Evolutionary conservation across 2,888 invertebrate species (phyloP).

Genomic region (Xestia sexstrigata): DNA sequence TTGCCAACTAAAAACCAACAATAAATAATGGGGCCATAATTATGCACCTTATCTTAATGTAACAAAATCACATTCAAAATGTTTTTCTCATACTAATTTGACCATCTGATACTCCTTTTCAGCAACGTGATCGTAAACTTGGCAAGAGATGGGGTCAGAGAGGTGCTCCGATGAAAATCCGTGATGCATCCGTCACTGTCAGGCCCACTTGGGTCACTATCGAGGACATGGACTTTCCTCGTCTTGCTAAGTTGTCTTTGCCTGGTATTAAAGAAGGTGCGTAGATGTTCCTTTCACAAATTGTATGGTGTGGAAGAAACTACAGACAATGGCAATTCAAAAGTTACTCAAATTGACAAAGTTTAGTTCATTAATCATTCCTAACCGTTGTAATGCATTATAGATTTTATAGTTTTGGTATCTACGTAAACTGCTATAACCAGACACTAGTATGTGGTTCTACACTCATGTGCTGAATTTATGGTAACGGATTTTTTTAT

Average conservation of each 20-base stretch:
- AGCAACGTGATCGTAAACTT: conserved; percentile 94
- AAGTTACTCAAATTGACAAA: no score
- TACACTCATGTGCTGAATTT: no score
- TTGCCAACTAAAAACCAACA: no score
- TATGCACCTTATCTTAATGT: not conserved
- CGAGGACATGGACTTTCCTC: conserved; percentile 99
- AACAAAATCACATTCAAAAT: not conserved
- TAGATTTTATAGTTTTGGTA: no score
- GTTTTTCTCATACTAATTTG: not conserved
- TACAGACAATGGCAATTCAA: no score
- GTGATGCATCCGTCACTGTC: conserved; percentile 99
- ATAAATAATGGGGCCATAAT: no score
- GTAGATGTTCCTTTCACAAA: not conserved
- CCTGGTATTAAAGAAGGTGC: conserved; percentile 96
- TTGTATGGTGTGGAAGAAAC: not conserved
- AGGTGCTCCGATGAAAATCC: conserved; percentile 96
- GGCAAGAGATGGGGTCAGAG: conserved; percentile 97
- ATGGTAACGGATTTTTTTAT: no score
- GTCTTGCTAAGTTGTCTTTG: conserved; percentile 97
- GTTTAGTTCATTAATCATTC: no score
- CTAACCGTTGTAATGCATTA: no score
- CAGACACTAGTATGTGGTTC: no score
- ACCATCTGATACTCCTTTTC: conserved; percentile 70
- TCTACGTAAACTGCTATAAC: no score
- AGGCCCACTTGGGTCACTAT: conserved; percentile 99